Base-by-base conservation (phyloP, 2,113 vertebrate genomes). In the Cacatua alba region DNA sequence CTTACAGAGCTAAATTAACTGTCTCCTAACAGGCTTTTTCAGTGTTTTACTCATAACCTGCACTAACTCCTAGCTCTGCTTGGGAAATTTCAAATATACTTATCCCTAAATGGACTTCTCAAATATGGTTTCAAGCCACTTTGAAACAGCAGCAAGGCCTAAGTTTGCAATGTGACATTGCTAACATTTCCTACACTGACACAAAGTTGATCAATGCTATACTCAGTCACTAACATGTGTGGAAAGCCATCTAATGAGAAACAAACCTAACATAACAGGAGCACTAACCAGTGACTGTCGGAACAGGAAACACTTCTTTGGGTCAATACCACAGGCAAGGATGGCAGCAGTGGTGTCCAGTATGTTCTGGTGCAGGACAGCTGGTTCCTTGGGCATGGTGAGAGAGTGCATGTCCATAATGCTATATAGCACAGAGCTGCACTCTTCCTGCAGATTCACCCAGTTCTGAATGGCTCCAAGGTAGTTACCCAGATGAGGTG, bases 381-480 rank as follows among this genome's bases (percentile, higher is more conserved):
- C 60, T 2, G 99, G 98, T 39, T 99, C 98, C 92, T 98, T 99
- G 17, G 98, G 98, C 82, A 98, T 95, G 1, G 99, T 99, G 97
- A 99, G 98, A 89, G 99, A 99, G 90, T 99, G 99, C 82, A 99
- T 97, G 96, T 99, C 99, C 71, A 99, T 99, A 4, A 99, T 98
- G 97, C 99, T 99, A 52, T 99, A 99, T 1, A 99, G 95, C 79
- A 99, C 98, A 0, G 97, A 98, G 60, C 90, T 92, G 83, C 97
- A 98, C 67, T 98, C 91, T 2, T 98, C 95, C 96, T 99, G 99
- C 9, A 99, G 95, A 48, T 96, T 87, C 96, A 99, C 99, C 99
- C 99, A 99, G 97, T 97, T 99, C 97, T 99, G 98, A 91, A 99
- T 98, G 67, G 99, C 99, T n/a, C 99, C 99, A n/a, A 99, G 97